Percentiles rank a stretch among this genome's conserved stretches.
Conservation (phyloP, 2,888 invertebrate species). For the Drosophila vallismaia region DNA sequence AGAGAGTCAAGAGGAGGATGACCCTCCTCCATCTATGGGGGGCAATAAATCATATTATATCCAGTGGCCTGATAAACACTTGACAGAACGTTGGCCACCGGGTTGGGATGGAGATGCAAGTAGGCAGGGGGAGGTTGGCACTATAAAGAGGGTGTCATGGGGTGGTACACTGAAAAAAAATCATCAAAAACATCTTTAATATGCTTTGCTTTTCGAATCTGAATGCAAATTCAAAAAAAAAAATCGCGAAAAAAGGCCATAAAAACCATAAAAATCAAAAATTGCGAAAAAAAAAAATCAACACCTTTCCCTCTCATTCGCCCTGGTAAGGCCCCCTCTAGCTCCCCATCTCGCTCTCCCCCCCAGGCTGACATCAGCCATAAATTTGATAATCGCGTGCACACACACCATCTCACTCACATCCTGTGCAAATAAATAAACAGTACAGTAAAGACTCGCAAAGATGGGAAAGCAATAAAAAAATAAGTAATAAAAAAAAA, state of each 20-base stretch:
- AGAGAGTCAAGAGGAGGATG: slow-evolving; percentile 11
- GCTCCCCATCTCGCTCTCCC: slow-evolving; percentile 5
- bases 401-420: slow-evolving; percentile 29
- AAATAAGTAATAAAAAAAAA: too few relatives aligned
- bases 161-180: too few relatives aligned
- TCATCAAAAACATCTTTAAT: too few relatives aligned
- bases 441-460: slow-evolving; percentile 6
- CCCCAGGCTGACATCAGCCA: slow-evolving; percentile 65
- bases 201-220: neutral
- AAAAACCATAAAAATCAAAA: neutral
- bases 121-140: neutral
- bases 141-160: too few relatives aligned
- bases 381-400: slow-evolving; percentile 70
- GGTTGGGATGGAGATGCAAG: too few relatives aligned
- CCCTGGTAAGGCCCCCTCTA: neutral
- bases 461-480: too few relatives aligned
- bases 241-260: neutral
- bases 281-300: neutral
- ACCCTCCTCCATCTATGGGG: slow-evolving; percentile 16
- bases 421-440: slow-evolving; percentile 40
- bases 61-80: slow-evolving; percentile 64
- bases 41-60: slow-evolving; percentile 59
- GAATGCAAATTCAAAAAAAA: too few relatives aligned
- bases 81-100: slow-evolving; percentile 56
- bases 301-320: neutral